Base-by-base conservation (phyloP, 2,888 invertebrate species). In the Acleris emargana region DNA sequence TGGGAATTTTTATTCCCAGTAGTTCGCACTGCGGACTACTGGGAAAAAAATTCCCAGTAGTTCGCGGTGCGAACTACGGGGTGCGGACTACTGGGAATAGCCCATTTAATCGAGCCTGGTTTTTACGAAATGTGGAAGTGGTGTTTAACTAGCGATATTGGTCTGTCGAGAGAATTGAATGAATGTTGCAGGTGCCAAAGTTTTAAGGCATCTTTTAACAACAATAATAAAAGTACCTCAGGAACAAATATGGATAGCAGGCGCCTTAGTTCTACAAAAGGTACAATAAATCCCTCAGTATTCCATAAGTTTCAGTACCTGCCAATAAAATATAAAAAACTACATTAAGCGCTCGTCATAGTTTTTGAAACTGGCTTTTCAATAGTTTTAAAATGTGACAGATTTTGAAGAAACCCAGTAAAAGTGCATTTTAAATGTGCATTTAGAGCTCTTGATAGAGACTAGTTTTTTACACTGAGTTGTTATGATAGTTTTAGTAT, bases 401-500 rank as follows among this genome's bases (percentile, higher is more conserved):
- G 53, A 64, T 51, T 63, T 49, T 7, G 45, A 52, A 52, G 47
- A 47, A 53, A 54, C 64, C 38, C 64, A 53, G 64, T 64, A 42
- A 49, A 53, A 42, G 20, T 54, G 54, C 54, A 38, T 54, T 54
- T 54, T 6, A 7, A 13, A 54, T 16, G 42, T 58, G 64, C 58
- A 58, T 64, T 64, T 64, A 52, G n/a, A 47, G 42, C 58, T 49
- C 42, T 49, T 22, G 18, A 53, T 53, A 42, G 57, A 67, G 57
- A 57, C 57, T n/a, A 62, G 43, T 62, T 51, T 57, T 60, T 59
- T 52, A 13, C 54, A 45, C 38, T 53, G 67, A 67, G 47, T 83
- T 83, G 79, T 82, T 82, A 75, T 73, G 77, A 69, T 86, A 83
- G 77, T 81, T 80, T 77, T 78, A 80, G 72, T 75, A 70, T 70